Evolutionary conservation across 2,113 vertebrate species (phyloP), one percentile per base, ranked within the genome.

Genomic region (Austrofundulus limnaeus): DNA sequence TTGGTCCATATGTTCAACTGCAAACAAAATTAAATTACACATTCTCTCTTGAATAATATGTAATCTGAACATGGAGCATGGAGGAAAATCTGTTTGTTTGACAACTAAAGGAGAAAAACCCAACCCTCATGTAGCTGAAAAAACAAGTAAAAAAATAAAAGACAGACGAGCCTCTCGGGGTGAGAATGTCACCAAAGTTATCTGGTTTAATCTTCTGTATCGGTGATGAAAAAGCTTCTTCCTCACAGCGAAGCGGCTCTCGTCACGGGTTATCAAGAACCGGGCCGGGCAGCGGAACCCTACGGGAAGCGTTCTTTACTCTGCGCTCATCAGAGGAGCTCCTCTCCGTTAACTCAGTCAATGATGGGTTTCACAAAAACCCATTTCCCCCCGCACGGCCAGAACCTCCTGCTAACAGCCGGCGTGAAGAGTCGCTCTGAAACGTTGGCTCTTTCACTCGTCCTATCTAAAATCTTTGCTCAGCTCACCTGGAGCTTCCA

Each of bases 291-390:
- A 34, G 64, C 38, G 50, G 48, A 69, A 69, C 80, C 82, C 82
- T 34, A 55, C 41, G 85, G 85, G 86, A 82, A 74, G 79, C 79
- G 54, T 72, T 72, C 82, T 77, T 81, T 80, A 74, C 85, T 69
- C 82, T 38, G 43, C 50, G 75, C 87, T 80, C 82, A 83, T 85
- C 84, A 78, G 55, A 72, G 72, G 21, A 45, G 79, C 77, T 85
- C 54, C 82, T 84, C 84, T 70, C 85, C 82, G 84, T 87, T 89
- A 88, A 86, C 82, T 83, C 71, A 81, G 77, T 82, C 82, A 84
- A 89, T 86, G 86, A 89, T 78, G 85, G 86, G 74, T 84, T 86
- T 84, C 72, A 64, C 59, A 63, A 72, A 81, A 86, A 82, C 78
- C 63, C 74, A 85, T 88, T 83, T 82, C 72, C 74, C 84, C 79